Evolutionary conservation across 2,113 vertebrate genomes (phyloP).

Genomic region (Anhinga rufa): DNA sequence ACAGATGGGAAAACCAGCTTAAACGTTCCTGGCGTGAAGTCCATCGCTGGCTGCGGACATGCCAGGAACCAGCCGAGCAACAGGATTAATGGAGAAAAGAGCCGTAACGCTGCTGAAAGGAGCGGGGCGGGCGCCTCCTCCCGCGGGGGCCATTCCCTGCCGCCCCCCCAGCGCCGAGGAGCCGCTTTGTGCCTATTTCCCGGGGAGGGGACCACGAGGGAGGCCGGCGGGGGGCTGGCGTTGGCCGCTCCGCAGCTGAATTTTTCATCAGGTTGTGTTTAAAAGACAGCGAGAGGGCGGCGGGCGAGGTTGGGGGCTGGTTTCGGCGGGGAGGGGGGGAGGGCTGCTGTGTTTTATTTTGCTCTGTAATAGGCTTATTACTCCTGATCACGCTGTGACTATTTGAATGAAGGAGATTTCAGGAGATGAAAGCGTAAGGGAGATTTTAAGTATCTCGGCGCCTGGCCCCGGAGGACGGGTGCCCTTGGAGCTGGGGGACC

Average conservation of each 20-base stretch:
- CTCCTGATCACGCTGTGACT: conserved; percentile 24
- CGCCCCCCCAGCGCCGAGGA: background rate
- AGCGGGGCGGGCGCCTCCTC: background rate
- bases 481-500: background rate
- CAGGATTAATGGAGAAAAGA: background rate
- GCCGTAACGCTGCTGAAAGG: background rate
- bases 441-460: background rate
- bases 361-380: conserved; percentile 31
- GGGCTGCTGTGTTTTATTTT: background rate
- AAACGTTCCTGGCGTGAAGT: background rate
- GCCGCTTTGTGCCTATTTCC: background rate
- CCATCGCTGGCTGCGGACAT: background rate
- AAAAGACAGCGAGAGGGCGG: background rate
- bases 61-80: background rate
- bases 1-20: background rate
- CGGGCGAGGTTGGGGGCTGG: background rate
- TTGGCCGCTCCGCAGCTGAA: background rate
- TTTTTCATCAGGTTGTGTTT: background rate
- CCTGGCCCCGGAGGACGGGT: background rate
- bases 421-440: background rate
- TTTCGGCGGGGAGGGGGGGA: background rate
- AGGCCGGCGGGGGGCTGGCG: background rate
- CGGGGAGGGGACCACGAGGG: rapidly evolving
- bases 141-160: background rate
- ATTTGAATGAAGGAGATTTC: conserved; percentile 29